These are phyloP conservation scores for Copidosoma aretas DNA, from an alignment of 2,888 invertebrate genomes.

Conservation along the genomic window DNA sequence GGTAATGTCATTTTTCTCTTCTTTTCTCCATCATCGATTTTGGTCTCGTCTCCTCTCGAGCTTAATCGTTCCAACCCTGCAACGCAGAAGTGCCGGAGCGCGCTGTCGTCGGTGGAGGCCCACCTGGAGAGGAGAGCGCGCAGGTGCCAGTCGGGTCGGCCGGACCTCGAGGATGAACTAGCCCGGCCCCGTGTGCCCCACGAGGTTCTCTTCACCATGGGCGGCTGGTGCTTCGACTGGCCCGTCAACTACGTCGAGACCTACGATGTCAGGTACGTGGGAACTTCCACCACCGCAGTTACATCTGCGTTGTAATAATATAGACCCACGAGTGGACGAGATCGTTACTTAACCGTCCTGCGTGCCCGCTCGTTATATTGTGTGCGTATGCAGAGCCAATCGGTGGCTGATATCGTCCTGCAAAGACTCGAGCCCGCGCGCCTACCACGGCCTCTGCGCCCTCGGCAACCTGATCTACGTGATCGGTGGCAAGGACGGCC, in stretches of 20 bases:
- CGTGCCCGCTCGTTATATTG: too few relatives aligned
- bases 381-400: constrained; percentile 67
- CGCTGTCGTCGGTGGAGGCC: constrained; percentile 66
- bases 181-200: constrained; percentile 77
- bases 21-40: not conserved
- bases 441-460: constrained; percentile 80
- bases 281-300: constrained; percentile 34
- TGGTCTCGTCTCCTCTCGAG: not conserved
- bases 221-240: constrained; percentile 86
- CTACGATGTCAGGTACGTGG: constrained; percentile 74
- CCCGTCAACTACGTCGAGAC: constrained; percentile 82
- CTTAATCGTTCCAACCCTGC: too few relatives aligned
- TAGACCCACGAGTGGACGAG: not conserved
- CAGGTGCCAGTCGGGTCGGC: not conserved
- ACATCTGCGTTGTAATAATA: not conserved
- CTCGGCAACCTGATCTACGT: constrained; percentile 76
- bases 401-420: constrained; percentile 77
- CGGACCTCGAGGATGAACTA: constrained; percentile 57
- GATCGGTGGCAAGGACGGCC: constrained; percentile 84
- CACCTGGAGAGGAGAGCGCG: constrained; percentile 66
- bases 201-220: constrained; percentile 81
- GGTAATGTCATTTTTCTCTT: not conserved
- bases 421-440: constrained; percentile 73
- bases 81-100: constrained; percentile 62
- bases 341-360: not conserved